Base-by-base conservation (phyloP, 2,888 invertebrate genomes). In the Habroteleia sp. region DNA sequence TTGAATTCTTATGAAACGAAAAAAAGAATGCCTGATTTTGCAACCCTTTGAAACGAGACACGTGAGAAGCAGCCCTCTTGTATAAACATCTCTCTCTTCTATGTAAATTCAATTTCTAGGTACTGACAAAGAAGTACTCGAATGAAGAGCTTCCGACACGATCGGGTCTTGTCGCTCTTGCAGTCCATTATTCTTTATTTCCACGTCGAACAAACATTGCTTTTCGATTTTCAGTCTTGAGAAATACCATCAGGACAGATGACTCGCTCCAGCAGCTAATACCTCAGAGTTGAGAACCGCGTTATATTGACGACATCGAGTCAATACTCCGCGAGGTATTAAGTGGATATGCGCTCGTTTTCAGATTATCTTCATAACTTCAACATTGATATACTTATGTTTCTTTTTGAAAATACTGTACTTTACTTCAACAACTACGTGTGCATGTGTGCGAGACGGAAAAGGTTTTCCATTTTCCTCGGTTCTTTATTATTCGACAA, bases 111-210 rank as follows among this genome's bases (percentile, higher is more conserved):
- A 60, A 74, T 74, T 74, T 73, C 73, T 66, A 65, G 44, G 35
- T 41, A 20, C 31, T 50, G 75, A 75, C 71, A 75, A 75, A 75
- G 75, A 56, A 66, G 60, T 56, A 33, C 71, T 75, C 62, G 75
- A 75, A 75, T 65, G 69, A 71, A 71, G 74, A 65, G 60, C 41
- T 71, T 75, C 60, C 65, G 60, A 69, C 69, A 60, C 74, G 74
- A 69, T 69, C 63, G 52, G 52, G 39, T 65, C 50, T 75, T 69
- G 65, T 60, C 65, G 63, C 48, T 65, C 74, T 60, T 54, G 54
- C 68, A 62, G 41, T 54, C 65, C 74, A 75, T 75, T 75, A 75
- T 75, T 75, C 69, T 75, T 75, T 71, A 75, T 75, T 63, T 63
- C 39, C 48, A 37, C 58, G 65, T 48, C 65, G 63, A 60, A 48